Evolutionary conservation across 2,888 invertebrate genomes (phyloP).

Genomic region (Drosophila kambysellisi): DNA sequence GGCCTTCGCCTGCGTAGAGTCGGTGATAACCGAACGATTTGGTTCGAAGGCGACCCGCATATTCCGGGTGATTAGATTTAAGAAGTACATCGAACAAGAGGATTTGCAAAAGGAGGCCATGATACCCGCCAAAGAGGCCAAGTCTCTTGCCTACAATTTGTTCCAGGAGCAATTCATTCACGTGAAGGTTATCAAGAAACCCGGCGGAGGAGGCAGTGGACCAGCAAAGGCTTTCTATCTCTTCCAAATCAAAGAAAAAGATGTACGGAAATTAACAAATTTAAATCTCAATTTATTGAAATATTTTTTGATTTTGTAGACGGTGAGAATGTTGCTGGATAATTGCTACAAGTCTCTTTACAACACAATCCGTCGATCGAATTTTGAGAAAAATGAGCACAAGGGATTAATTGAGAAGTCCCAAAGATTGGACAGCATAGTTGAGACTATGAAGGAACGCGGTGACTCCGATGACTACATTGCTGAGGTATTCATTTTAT

Average conservation of each 20-base stretch:
- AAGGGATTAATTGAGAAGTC: constrained; percentile 94
- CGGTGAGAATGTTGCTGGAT: constrained; percentile 89
- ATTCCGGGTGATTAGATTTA: constrained; percentile 92
- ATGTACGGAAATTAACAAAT: constrained; percentile 81
- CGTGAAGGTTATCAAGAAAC: constrained; percentile 89
- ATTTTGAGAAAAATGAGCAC: constrained; percentile 88
- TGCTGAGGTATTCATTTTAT: constrained; percentile 88
- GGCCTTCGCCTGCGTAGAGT: constrained; percentile 90
- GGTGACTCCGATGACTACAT: constrained; percentile 92
- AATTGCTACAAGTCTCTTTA: constrained; percentile 90
- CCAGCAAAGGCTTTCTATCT: constrained; percentile 93
- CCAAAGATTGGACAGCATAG: constrained; percentile 92
- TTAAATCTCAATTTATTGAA: rapidly evolving
- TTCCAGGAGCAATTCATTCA: constrained; percentile 89
- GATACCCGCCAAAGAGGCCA: constrained; percentile 97
- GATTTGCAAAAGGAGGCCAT: constrained; percentile 96
- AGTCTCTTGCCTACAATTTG: constrained; percentile 93
- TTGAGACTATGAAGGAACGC: constrained; percentile 91
- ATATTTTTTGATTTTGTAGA: constrained; percentile 84
- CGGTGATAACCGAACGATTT: constrained; percentile 93
- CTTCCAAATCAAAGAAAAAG: constrained; percentile 90
- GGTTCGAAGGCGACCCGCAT: constrained; percentile 94
- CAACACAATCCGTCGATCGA: constrained; percentile 89
- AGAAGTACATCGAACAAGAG: constrained; percentile 95
- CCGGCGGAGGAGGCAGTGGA: constrained; percentile 89